Conservation (phyloP, 1,140 invertebrate species). For the Dendroctonus valens region DNA sequence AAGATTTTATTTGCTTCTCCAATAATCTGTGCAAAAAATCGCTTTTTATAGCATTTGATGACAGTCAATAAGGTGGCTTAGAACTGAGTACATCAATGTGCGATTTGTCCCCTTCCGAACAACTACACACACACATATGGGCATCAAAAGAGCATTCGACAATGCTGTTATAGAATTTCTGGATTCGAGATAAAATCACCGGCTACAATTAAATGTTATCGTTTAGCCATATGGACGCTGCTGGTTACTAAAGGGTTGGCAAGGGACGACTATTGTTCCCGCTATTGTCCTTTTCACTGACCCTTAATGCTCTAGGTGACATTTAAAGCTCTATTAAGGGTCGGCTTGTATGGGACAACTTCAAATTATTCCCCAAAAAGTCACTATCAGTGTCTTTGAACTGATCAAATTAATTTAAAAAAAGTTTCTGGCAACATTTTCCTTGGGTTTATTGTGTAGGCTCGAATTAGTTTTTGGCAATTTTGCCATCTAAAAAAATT, state of each 20-base stretch:
- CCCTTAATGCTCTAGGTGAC: conserved; percentile 25
- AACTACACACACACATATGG: conserved; percentile 14
- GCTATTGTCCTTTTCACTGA: conserved; percentile 30
- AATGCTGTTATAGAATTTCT: conserved; percentile 29
- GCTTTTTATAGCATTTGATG: too few species aligned
- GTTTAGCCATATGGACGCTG: conserved; percentile 33
- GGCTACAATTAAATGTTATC: conserved; percentile 35
- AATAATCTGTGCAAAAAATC: too few species aligned
- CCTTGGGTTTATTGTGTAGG: too few species aligned
- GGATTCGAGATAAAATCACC: conserved; percentile 30
- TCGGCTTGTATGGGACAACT: neutral
- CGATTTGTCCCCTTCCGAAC: conserved; percentile 3
- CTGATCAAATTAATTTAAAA: too few species aligned
- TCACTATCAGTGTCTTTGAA: too few species aligned
- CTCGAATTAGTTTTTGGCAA: neutral
- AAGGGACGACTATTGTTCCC: conserved; percentile 27
- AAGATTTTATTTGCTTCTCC: too few species aligned
- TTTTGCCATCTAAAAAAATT: neutral
- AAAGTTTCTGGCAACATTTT: too few species aligned
- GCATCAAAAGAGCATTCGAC: conserved; percentile 19
- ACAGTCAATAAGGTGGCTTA: too few species aligned
- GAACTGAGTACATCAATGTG: too few species aligned
- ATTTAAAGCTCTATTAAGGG: conserved; percentile 33
- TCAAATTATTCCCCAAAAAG: too few species aligned
- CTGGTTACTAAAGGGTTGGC: conserved; percentile 25